phyloP scores from a whole-genome alignment of 1,140 invertebrate genomes.

The Tetramorium alpestre region DNA sequence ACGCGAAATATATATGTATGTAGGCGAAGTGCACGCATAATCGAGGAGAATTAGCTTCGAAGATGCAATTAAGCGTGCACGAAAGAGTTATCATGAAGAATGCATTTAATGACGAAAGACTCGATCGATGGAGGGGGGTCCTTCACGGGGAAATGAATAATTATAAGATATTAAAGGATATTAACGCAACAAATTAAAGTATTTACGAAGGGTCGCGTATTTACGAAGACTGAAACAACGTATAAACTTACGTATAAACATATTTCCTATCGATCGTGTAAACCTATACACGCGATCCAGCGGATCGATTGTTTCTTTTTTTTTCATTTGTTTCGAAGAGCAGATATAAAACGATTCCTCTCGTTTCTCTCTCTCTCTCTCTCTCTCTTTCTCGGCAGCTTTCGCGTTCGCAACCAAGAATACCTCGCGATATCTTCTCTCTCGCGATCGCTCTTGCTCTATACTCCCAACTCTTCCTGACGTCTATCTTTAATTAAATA shows the following conservation, averaged over 20 bases:
- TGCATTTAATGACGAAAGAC: constrained; percentile 64
- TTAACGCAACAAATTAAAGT: constrained; percentile 51
- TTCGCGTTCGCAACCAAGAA: neutral
- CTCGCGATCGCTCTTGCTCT: neutral
- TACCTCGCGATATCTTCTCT: constrained; percentile 23
- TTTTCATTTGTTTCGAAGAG: constrained; percentile 42
- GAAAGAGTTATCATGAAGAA: constrained; percentile 48
- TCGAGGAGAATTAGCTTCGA: constrained; percentile 26
- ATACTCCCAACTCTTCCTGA: constrained; percentile 23
- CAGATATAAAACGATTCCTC: constrained; percentile 57
- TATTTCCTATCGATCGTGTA: constrained; percentile 49
- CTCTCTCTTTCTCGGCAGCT: neutral
- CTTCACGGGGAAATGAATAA: constrained; percentile 63
- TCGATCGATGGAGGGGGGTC: constrained; percentile 61
- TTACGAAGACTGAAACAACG: constrained; percentile 36
- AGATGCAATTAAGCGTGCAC: constrained; percentile 36
- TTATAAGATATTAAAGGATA: constrained; percentile 49
- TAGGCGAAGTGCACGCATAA: constrained; percentile 37
- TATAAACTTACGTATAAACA: constrained; percentile 59
- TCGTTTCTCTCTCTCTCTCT: neutral
- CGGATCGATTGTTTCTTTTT: constrained; percentile 30
- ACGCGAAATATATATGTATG: constrained; percentile 20
- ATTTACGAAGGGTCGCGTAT: constrained; percentile 44
- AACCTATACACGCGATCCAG: constrained; percentile 50
- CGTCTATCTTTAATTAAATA: constrained; percentile 71